phyloP scores from a whole-genome alignment of 2,113 vertebrate genomes.

The Gasterosteus nipponicus region DNA sequence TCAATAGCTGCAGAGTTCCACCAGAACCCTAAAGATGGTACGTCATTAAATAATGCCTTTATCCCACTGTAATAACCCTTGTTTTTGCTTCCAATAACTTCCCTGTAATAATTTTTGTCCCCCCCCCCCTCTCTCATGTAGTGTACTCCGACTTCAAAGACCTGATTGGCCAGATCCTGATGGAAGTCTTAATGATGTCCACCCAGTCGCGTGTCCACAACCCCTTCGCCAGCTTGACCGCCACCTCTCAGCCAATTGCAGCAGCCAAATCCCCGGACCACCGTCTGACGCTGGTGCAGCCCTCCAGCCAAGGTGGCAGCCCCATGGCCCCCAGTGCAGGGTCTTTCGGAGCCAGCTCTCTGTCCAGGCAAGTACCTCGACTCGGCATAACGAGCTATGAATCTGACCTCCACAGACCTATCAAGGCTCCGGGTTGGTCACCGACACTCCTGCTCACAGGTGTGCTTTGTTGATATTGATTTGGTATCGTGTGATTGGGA shows the following conservation, averaged over 20 bases:
- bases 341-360: conserved; percentile 92
- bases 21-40: conserved; percentile 93
- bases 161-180: conserved; percentile 97
- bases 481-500: neutral
- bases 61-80: neutral
- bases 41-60: neutral
- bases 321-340: conserved; percentile 90
- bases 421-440: neutral
- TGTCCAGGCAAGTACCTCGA: conserved; percentile 90
- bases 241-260: conserved; percentile 94
- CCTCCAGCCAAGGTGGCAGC: conserved; percentile 89
- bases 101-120: neutral
- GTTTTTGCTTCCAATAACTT: neutral
- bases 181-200: conserved; percentile 99
- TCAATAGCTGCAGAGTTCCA: conserved; percentile 94
- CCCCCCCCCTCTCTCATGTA: conserved; percentile 58
- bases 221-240: conserved; percentile 96
- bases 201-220: conserved; percentile 93
- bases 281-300: conserved; percentile 85
- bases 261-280: conserved; percentile 92
- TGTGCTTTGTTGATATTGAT: conserved; percentile 7
- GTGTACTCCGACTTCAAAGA: conserved; percentile 98
- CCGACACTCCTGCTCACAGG: neutral
- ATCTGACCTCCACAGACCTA: neutral
- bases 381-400: neutral